Percentiles rank a stretch among this genome's conserved stretches.
phyloP scores from a whole-genome alignment of 2,888 invertebrate species.

The Mayetiola destructor region DNA sequence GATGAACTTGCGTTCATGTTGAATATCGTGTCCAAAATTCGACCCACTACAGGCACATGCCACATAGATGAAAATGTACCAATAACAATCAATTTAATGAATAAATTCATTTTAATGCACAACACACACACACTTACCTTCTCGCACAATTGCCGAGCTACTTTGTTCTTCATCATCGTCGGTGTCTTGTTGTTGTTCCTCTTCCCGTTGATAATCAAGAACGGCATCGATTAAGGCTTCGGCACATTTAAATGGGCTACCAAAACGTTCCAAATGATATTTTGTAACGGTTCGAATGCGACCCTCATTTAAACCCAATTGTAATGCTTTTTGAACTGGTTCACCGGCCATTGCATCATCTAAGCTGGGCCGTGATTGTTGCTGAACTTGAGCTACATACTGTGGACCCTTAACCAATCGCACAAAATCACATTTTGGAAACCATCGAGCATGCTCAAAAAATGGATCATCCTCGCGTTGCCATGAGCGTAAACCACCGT shows the following conservation, averaged over 20 bases:
- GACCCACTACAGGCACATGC: not conserved
- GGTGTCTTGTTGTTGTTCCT: slow-evolving; percentile 31
- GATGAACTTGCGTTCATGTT: not conserved
- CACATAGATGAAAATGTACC: not conserved
- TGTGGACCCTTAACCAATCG: slow-evolving; percentile 61
- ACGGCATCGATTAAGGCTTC: slow-evolving; percentile 61
- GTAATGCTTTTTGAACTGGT: slow-evolving; percentile 40
- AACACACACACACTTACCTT: slow-evolving; percentile 19
- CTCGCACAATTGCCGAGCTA: slow-evolving; percentile 19
- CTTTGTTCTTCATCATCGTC: slow-evolving; percentile 13
- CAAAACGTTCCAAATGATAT: slow-evolving; percentile 41
- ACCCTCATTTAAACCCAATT: slow-evolving; percentile 45
- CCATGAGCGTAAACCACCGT: slow-evolving; percentile 84
- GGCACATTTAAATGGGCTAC: slow-evolving; percentile 48
- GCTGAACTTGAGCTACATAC: slow-evolving; percentile 42
- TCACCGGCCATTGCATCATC: slow-evolving; percentile 36
- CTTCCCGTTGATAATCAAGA: slow-evolving; percentile 49
- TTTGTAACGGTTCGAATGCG: slow-evolving; percentile 43
- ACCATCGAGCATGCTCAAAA: slow-evolving; percentile 90
- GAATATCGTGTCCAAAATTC: slow-evolving; percentile 13
- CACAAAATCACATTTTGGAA: slow-evolving; percentile 75
- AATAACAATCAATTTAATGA: not conserved
- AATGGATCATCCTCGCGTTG: slow-evolving; percentile 80
- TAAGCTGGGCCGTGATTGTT: slow-evolving; percentile 22
- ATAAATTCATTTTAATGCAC: slow-evolving; percentile 19